Evolutionary conservation across 2,888 invertebrate species (phyloP), one percentile per base, ranked within the genome.

Genomic region (Drosophila mimica): DNA sequence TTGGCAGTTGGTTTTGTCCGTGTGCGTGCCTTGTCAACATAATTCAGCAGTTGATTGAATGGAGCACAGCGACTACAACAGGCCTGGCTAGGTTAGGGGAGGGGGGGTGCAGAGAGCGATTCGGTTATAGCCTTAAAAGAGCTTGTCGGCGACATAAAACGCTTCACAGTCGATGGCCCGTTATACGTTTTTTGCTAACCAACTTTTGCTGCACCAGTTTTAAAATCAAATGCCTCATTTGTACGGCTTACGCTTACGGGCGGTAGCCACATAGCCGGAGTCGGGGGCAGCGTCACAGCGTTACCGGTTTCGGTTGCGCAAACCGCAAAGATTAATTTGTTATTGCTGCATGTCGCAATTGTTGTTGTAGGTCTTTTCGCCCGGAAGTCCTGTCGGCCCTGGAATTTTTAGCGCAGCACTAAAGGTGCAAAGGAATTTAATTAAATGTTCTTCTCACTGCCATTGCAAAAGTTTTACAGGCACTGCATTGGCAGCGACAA

Each of bases 371-470:
- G 70, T 72, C 63, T 73, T 66, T 66, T 71, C 48, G 74, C 49
- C 60, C 48, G 68, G 59, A 69, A 72, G 81, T 83, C 77, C 72
- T 80, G 71, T 57, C 71, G 70, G 53, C 69, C 38, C 65, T 78
- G 87, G 89, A 87, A 87, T 87, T 89, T 89, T 89, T 82, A 87
- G 87, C 87, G 87, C 87, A 87, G 89, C 89, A 85, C 89, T 87
- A 82, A 87, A 87, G 87, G 87, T 87, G 87, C 89, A 88, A 89
- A 89, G 87, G 87, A 88, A 88, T 88, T 88, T 88, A 88, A 88
- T 88, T 89, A 88, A 89, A 88, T 89, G 87, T 83, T 79, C 85
- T 80, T 74, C 74, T 74, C 69, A 63, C 74, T 57, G 74, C 69
- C 76, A 70, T 36, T 49, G 51, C 67, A 61, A 88, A 85, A 82